phyloP scores from a whole-genome alignment of 2,797 vertebrate genomes.

The Notamacropus eugenii region DNA sequence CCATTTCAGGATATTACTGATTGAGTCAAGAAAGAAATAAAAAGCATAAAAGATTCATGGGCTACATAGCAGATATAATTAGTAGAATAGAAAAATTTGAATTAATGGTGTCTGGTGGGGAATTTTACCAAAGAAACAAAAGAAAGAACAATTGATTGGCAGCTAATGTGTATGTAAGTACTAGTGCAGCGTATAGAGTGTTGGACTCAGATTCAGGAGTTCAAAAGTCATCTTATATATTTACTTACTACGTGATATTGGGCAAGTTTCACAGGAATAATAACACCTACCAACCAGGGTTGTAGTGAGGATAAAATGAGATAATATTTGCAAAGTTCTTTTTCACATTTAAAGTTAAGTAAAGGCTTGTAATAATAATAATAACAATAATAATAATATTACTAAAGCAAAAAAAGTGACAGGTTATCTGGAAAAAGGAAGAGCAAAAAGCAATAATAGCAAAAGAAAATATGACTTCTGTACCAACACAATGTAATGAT shows the following conservation, averaged over 20 bases:
- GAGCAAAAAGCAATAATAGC: neutral
- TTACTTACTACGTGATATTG: neutral
- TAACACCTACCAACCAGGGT: neutral
- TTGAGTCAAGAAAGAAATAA: neutral
- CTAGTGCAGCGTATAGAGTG: neutral
- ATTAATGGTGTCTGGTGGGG: neutral
- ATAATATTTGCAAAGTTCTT: neutral
- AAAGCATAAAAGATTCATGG: neutral
- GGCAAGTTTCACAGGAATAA: neutral
- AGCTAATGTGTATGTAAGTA: no score
- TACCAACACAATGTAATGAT: neutral
- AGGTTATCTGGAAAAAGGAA: neutral
- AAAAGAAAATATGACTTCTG: neutral
- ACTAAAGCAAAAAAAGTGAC: neutral
- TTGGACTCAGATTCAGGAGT: neutral
- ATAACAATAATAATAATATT: neutral
- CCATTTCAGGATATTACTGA: neutral
- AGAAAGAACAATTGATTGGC: neutral
- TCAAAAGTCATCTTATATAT: neutral
- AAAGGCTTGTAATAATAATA: neutral
- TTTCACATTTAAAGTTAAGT: neutral
- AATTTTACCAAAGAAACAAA: neutral
- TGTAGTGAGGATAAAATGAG: neutral
- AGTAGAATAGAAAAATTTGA: neutral
- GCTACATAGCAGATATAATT: neutral